Percentiles rank a stretch among this genome's conserved stretches.
Evolutionary conservation across 2,797 vertebrate species (phyloP).

Genomic region (Leptodactylus fallax): DNA sequence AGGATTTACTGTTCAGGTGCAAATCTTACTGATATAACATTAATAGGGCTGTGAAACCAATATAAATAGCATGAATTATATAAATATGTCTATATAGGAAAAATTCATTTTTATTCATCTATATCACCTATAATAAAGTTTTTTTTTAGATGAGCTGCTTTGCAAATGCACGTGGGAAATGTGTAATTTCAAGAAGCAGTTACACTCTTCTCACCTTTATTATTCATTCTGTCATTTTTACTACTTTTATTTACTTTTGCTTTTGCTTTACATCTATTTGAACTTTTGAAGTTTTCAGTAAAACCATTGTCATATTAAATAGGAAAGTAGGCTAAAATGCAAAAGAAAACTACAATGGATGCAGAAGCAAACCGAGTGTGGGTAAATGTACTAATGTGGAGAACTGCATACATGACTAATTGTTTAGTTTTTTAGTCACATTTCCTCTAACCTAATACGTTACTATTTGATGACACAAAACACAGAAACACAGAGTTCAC

Average conservation of each 20-base stretch:
- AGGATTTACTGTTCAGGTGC: no score
- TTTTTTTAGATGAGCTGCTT: neutral
- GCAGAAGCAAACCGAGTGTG: neutral
- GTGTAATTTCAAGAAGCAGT: neutral
- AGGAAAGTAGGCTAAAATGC: neutral
- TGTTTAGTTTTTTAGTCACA: neutral
- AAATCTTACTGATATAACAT: no score
- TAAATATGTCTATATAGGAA: neutral
- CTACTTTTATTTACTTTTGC: neutral
- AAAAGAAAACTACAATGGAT: neutral
- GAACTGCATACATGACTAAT: constrained; percentile 1
- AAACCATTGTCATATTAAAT: neutral
- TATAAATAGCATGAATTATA: neutral
- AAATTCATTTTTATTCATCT: neutral
- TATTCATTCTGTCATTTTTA: constrained; percentile 5
- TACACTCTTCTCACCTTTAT: neutral
- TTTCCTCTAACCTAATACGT: constrained; percentile 16
- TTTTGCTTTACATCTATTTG: neutral
- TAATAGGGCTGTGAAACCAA: no score
- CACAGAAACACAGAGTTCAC: neutral
- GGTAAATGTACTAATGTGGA: neutral
- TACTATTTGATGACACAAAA: neutral
- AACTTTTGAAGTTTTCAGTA: constrained; percentile 2
- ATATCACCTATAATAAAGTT: neutral
- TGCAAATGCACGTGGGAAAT: neutral